These are phyloP conservation scores for Pycnonotus jocosus DNA, from an alignment of 2,113 vertebrate species.

Conservation along the genomic window DNA sequence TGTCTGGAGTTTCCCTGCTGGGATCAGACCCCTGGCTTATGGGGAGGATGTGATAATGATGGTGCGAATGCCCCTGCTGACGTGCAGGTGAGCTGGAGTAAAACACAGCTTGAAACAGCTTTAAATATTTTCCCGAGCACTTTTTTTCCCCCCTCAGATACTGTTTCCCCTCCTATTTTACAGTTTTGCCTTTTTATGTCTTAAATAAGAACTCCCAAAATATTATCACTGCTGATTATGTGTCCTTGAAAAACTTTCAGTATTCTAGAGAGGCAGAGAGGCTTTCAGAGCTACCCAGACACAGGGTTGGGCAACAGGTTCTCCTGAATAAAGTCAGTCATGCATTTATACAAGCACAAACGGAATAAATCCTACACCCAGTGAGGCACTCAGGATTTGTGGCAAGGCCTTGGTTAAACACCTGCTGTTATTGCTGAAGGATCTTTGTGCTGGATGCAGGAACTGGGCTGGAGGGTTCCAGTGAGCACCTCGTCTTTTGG, in stretches of 20 bases:
- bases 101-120: neutral
- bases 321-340: slow-evolving; percentile 23
- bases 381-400: neutral
- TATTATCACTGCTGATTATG: neutral
- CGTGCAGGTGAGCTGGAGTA: neutral
- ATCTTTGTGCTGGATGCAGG: neutral
- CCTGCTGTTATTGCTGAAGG: neutral
- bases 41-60: neutral
- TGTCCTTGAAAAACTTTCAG: neutral
- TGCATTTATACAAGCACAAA: neutral
- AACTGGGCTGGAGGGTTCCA: neutral
- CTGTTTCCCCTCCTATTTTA: neutral
- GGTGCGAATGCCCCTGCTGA: neutral
- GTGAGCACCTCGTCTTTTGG: neutral
- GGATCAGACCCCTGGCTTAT: neutral
- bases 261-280: fast-evolving
- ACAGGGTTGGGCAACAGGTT: slow-evolving; percentile 4
- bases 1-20: neutral
- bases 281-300: neutral
- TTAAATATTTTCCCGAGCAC: neutral
- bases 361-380: neutral
- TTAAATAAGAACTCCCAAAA: neutral
- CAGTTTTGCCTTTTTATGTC: neutral
- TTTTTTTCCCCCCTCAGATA: neutral
- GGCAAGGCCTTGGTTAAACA: slow-evolving; percentile 5